Evolutionary conservation across 2,113 vertebrate genomes (phyloP), one percentile per base, ranked within the genome.

Genomic region (Larimichthys polyactis): DNA sequence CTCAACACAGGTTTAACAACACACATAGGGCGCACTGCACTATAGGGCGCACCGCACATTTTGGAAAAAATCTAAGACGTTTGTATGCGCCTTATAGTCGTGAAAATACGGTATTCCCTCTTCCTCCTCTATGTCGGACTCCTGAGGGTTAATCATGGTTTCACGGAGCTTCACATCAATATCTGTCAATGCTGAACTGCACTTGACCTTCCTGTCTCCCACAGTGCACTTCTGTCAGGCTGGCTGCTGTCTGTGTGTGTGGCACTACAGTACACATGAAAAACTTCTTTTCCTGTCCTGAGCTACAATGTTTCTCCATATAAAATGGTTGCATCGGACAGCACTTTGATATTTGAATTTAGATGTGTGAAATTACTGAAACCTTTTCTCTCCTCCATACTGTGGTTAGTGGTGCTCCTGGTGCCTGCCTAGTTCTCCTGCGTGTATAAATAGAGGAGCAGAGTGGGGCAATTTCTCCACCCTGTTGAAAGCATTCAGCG

Each of bases 401-500:
- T 5, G 43, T 72, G 51, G 19, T 24, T 72, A 43, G 3, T 36
- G 57, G 29, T 1, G 4, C n/a, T 27, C 27, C 3, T 17, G 27
- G 9, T 16, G 0, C 46, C 29, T 24, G 10, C 19, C 14, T 44
- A 44, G 48, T 46, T 57, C 77, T 19, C 57, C 40, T n/a, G 14
- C 17, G 0, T 43, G 16, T 22, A 46, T 22, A 46, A 60, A 44
- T 46, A 5, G 62, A 15, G 52, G 27, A 59, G 27, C 70, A 51
- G 48, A 75, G 79, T 52, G 63, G 7, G 52, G 63, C 12, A 16
- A 55, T 64, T 71, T 71, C 51, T 48, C 65, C 40, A 24, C 72
- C 55, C 32, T 29, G 46, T 22, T 54, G 46, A 51, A 43, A 68
- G 55, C 57, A 48, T 62, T 49, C 29, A 40, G 62, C 0, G 59